Conservation (phyloP, 2,113 vertebrate genomes). For the Nycticryphes semicollaris region DNA sequence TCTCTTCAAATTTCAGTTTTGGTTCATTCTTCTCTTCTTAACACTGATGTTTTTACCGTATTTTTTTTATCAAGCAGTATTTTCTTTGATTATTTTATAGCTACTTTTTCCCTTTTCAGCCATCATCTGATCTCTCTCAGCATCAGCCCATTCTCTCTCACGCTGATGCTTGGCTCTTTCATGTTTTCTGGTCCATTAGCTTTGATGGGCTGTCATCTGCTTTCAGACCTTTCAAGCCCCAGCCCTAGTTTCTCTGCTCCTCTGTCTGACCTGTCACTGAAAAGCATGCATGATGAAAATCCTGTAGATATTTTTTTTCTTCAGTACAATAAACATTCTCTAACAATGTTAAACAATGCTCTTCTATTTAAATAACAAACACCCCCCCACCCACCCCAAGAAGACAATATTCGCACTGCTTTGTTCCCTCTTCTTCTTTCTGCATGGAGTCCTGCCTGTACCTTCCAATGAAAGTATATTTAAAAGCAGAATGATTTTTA, state of each 20-base stretch:
- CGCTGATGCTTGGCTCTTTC: background rate
- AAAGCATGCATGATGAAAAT: background rate
- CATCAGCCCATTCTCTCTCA: background rate
- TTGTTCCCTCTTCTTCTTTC: background rate
- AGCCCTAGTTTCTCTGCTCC: background rate
- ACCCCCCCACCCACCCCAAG: background rate
- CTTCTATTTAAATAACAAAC: background rate
- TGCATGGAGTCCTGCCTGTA: background rate
- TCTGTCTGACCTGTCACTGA: background rate
- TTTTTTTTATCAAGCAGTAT: background rate
- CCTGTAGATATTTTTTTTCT: background rate
- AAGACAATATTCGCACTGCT: background rate
- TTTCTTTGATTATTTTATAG: background rate
- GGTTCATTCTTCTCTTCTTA: background rate
- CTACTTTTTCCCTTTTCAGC: background rate
- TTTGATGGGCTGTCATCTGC: background rate
- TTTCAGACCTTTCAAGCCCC: background rate
- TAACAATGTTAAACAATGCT: background rate
- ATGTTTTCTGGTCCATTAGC: constrained; percentile 15
- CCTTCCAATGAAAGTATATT: background rate
- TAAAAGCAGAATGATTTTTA: background rate
- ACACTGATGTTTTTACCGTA: background rate
- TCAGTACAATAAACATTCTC: background rate
- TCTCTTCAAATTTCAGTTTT: background rate
- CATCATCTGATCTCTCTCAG: background rate